Percentiles rank a stretch among this genome's conserved stretches.
These are phyloP conservation scores for Oopsacas minuta DNA, from an alignment of 37 sponge, comb jelly and placozoan genomes.

Conservation along the genomic window DNA sequence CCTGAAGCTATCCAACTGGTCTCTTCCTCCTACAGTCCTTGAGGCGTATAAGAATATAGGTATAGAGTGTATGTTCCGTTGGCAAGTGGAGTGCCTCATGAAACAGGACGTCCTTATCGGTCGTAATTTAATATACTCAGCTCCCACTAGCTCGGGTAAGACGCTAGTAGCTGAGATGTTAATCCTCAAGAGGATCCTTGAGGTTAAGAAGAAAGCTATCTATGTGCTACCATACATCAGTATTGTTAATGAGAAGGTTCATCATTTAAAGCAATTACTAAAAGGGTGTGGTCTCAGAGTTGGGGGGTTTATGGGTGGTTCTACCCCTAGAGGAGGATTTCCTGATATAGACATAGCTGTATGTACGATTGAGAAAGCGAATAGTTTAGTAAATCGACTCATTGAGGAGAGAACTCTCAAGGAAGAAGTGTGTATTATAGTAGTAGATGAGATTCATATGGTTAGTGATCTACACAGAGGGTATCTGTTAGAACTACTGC, in stretches of 20 bases:
- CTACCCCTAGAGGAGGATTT: slow-evolving; percentile 83
- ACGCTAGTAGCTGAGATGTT: slow-evolving; percentile 92
- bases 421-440: slow-evolving; percentile 44
- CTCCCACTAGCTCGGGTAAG: slow-evolving; percentile 98
- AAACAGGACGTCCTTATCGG: slow-evolving; percentile 54
- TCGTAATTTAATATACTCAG: slow-evolving; percentile 79
- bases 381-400: slow-evolving; percentile 85
- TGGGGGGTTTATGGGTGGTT: slow-evolving; percentile 84
- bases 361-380: slow-evolving; percentile 97
- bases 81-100: slow-evolving; percentile 91
- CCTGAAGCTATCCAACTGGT: slow-evolving; percentile 60
- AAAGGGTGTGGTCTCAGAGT: slow-evolving; percentile 61
- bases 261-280: slow-evolving; percentile 63
- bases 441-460: slow-evolving; percentile 98
- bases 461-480: slow-evolving; percentile 86
- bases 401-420: slow-evolving; percentile 56
- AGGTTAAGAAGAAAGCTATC: slow-evolving; percentile 66
- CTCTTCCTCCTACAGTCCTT: slow-evolving; percentile 62
- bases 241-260: slow-evolving; percentile 79
- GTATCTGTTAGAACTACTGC: slow-evolving; percentile 85
- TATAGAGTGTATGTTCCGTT: slow-evolving; percentile 71
- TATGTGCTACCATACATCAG: slow-evolving; percentile 95
- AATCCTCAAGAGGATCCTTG: slow-evolving; percentile 76
- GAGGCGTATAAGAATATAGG: slow-evolving; percentile 49
- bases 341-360: slow-evolving; percentile 76